These are phyloP conservation scores for Nasonovia ribisnigri DNA, from an alignment of 2,888 invertebrate species.

Conservation along the genomic window DNA sequence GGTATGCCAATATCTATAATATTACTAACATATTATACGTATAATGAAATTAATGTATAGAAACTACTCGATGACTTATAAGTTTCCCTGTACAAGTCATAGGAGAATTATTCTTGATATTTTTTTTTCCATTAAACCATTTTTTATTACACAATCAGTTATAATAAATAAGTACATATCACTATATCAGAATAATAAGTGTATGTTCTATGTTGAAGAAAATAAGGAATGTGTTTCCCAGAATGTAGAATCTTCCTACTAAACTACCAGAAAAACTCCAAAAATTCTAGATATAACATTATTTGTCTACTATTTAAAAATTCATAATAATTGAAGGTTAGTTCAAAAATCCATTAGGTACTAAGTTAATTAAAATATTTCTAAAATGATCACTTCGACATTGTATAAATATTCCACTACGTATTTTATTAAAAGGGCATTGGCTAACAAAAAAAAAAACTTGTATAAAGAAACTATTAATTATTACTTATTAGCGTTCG, in stretches of 20 bases:
- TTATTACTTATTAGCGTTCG: conserved; percentile 2
- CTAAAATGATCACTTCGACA: neutral
- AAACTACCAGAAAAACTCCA: neutral
- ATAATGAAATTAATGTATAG: neutral
- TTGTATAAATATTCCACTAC: neutral
- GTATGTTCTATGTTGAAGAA: neutral
- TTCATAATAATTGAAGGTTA: neutral
- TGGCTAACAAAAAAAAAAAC: neutral
- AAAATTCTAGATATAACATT: neutral
- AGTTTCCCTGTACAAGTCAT: neutral
- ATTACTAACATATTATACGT: neutral
- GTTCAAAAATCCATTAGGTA: neutral
- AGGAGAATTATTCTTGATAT: neutral
- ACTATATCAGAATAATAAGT: neutral
- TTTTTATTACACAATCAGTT: neutral
- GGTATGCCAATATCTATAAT: neutral
- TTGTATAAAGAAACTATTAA: neutral
- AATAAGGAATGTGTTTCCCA: neutral
- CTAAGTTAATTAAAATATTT: neutral
- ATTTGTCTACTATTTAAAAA: neutral
- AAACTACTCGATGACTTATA: neutral
- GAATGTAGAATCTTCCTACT: neutral
- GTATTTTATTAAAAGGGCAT: neutral
- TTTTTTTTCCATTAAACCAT: neutral
- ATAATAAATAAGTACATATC: neutral